phyloP scores from a whole-genome alignment of 2,888 invertebrate genomes.

The Erebia ligea region DNA sequence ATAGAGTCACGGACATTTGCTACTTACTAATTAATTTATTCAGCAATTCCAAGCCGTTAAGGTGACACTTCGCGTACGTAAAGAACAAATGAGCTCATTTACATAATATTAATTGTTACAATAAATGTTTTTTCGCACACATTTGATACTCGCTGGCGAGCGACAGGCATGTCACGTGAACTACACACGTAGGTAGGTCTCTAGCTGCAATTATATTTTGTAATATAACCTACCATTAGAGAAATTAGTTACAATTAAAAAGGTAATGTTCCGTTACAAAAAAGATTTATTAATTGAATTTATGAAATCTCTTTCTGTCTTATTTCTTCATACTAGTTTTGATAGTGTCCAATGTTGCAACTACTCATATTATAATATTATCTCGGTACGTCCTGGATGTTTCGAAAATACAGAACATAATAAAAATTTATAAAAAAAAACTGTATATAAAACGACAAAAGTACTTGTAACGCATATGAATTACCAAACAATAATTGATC shows the following conservation, averaged over 20 bases:
- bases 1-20: neutral
- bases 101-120: conserved; percentile 3
- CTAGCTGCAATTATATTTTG: neutral
- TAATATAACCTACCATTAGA: neutral
- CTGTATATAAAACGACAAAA: too few species aligned
- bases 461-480: too few species aligned
- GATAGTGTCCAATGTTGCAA: too few species aligned
- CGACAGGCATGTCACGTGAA: neutral
- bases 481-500: too few species aligned
- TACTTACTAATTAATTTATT: conserved; percentile 7
- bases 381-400: too few species aligned
- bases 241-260: conserved; percentile 2
- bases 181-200: neutral
- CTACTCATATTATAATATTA: too few species aligned
- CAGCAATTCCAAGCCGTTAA: neutral
- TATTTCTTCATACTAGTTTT: neutral
- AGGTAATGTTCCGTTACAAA: neutral
- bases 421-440: too few species aligned
- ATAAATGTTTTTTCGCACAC: conserved; percentile 8
- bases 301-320: neutral
- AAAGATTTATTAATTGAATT: neutral
- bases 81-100: neutral
- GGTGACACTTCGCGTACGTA: neutral
- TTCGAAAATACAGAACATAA: too few species aligned
- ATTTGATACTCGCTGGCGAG: neutral